These are phyloP conservation scores for Actinostola sp. DNA, from an alignment of 92 coral and sea anemone genomes.

Conservation along the genomic window DNA sequence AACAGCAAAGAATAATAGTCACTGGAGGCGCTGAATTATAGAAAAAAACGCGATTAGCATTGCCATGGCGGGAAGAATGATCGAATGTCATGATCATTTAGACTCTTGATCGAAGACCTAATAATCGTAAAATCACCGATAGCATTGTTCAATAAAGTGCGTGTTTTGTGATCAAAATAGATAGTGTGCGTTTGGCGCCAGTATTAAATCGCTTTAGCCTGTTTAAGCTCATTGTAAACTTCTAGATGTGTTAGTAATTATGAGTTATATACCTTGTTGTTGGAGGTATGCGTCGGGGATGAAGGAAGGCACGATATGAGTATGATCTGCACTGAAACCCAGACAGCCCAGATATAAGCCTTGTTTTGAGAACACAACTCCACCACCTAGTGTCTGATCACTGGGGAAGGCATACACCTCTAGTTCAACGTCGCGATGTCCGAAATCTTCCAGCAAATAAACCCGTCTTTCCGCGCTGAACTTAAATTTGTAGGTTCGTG, in stretches of 20 bases:
- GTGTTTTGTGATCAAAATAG: constrained; percentile 3
- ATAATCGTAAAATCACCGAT: background rate
- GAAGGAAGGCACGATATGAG: constrained; percentile 61
- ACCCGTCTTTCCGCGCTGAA: constrained; percentile 25
- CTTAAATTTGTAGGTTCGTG: constrained; percentile 60
- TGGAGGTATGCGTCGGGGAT: constrained; percentile 25
- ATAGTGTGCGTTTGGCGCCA: constrained; percentile 6
- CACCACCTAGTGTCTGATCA: constrained; percentile 70
- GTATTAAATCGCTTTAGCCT: constrained; percentile 1
- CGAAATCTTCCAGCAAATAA: constrained; percentile 70
- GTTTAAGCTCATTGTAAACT: constrained; percentile 16
- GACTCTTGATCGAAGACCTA: background rate
- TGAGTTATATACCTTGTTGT: constrained; percentile 1
- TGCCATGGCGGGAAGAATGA: background rate
- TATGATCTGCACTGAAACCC: constrained; percentile 38
- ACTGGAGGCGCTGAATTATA: constrained; percentile 16
- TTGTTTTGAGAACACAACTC: constrained; percentile 62
- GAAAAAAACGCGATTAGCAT: background rate
- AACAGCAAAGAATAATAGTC: constrained; percentile 14
- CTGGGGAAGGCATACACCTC: constrained; percentile 40
- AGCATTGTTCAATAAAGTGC: background rate
- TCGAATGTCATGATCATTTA: background rate
- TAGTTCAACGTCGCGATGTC: constrained; percentile 28
- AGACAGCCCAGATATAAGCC: constrained; percentile 79
- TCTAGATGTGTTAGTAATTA: background rate